Evolutionary conservation across 2,113 vertebrate species (phyloP).

Genomic region (Ailurus styani): DNA sequence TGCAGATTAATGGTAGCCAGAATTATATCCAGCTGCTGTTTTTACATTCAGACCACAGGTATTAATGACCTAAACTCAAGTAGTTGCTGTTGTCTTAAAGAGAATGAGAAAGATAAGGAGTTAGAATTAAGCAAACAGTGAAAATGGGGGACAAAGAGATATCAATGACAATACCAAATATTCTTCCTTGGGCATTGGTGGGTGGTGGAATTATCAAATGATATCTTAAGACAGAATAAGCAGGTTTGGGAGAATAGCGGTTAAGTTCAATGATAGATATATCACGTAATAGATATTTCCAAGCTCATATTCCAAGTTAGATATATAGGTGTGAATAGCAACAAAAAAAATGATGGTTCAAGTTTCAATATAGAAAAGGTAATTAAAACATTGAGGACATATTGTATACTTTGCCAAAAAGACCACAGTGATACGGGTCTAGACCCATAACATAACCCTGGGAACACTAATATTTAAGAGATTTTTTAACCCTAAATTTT

Average conservation of each 20-base stretch:
- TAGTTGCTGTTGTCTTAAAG: background rate
- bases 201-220: background rate
- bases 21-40: background rate
- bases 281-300: background rate
- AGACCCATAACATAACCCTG: background rate
- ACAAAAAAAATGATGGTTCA: background rate
- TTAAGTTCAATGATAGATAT: background rate
- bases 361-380: background rate
- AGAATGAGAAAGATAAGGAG: background rate
- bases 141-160: background rate
- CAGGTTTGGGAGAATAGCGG: background rate
- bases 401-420: background rate
- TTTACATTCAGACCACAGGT: background rate
- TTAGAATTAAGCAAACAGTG: background rate
- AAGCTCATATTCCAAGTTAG: background rate
- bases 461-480: background rate
- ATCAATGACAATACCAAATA: background rate
- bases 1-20: background rate
- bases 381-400: background rate
- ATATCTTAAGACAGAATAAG: background rate
- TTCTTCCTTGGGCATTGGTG: background rate
- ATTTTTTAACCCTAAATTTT: background rate
- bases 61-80: background rate
- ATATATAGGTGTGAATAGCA: background rate
- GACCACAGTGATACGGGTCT: background rate